Base-by-base conservation (phyloP, 2,888 invertebrate genomes). In the Caenorhabditis wallacei region DNA sequence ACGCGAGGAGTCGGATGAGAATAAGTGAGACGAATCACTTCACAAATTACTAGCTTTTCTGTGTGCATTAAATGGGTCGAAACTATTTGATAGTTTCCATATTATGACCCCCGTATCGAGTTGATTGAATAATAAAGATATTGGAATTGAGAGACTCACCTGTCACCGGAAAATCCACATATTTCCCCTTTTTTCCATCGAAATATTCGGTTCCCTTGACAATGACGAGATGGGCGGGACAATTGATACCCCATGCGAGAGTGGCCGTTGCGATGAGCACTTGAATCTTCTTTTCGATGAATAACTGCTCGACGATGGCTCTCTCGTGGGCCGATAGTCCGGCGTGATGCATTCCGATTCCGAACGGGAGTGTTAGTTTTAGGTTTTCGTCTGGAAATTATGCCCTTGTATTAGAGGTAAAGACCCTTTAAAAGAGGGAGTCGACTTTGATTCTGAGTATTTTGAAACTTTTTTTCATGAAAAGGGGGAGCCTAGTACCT, bases 151-250 rank as follows among this genome's bases (percentile, higher is more conserved):
- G 13, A 16, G 24, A 3, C 70, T 53, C 84, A 93, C 94, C 94
- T 0, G 99, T 99, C 64, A 99, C 98, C 0, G 99, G 99, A 95
- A 99, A 99, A 92, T 99, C 99, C 11, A 98, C 96, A 93, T 99
- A 99, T 88, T 97, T 95, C 92, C 96, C 96, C 35, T 95, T 95
- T 92, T 98, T 98, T 0, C 97, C 98, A 92, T 99, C 99, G 92
- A 95, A 99, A 93, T 96, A 99, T 93, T 99, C 99, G 0, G 99
- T 99, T 79, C 98, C 97, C 64, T 86, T 87, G 56, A 87, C 86
- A 57, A 87, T 88, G 0, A 99, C 98, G 64, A 98, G 93, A 93
- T 98, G 98, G 0, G 99, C 98, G 1, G 99, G 99, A 92, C 99
- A 96, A 93, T 99, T 99, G 8, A 99, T 98, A 43, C 99, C 99